A percentile compares a stretch with the other conserved stretches of the same genome.
Evolutionary conservation across 2,888 invertebrate genomes (phyloP).

Genomic region (Hypsopygia costalis): DNA sequence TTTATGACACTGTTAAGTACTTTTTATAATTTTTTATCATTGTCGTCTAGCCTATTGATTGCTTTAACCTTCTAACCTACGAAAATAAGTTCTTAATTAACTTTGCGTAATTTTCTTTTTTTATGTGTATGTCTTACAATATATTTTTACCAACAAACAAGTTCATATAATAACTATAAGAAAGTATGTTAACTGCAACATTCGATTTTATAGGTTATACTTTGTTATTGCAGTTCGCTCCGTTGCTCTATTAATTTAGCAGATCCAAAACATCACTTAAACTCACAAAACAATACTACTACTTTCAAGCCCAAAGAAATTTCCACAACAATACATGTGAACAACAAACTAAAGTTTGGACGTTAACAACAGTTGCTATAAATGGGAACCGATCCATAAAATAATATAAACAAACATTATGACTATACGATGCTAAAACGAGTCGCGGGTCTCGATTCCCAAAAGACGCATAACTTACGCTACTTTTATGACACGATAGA

Average conservation of each 20-base stretch:
- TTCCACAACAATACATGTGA: not conserved
- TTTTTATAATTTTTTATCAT: too few relatives aligned
- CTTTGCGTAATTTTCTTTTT: too few relatives aligned
- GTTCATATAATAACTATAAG: too few relatives aligned
- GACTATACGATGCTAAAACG: conserved; percentile 5
- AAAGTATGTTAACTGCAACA: too few relatives aligned
- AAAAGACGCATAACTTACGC: conserved; percentile 52
- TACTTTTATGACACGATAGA: conserved; percentile 67
- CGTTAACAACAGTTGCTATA: not conserved
- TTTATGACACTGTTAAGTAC: too few relatives aligned
- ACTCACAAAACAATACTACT: not conserved
- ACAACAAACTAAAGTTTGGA: conserved; percentile 1
- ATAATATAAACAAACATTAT: not conserved
- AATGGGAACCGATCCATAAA: not conserved
- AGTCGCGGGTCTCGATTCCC: conserved; percentile 27
- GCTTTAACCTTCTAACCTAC: too few relatives aligned
- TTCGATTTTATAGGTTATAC: not conserved
- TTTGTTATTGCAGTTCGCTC: not conserved
- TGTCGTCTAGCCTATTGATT: too few relatives aligned
- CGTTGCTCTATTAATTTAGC: too few relatives aligned
- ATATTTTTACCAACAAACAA: too few relatives aligned
- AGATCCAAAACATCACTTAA: not conserved
- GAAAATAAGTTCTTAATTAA: too few relatives aligned
- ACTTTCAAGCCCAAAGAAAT: not conserved
- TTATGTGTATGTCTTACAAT: too few relatives aligned